Percentiles rank a stretch among this genome's conserved stretches.
phyloP scores from a whole-genome alignment of 2,797 vertebrate genomes.

The Gephyroberyx darwinii region DNA sequence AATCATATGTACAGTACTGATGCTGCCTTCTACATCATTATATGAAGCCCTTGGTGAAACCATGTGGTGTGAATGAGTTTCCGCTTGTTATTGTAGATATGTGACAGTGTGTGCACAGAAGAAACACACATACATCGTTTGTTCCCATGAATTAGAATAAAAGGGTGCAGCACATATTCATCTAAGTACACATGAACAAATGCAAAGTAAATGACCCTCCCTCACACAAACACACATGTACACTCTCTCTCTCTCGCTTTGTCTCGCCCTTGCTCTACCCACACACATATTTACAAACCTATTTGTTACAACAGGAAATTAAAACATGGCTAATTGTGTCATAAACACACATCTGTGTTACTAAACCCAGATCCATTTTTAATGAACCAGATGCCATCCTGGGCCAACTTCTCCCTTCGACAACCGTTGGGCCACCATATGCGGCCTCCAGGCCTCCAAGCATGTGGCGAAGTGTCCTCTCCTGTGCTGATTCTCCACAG shows the following conservation, averaged over 20 bases:
- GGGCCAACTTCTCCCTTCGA: constrained; percentile 39
- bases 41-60: constrained; percentile 19
- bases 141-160: not conserved
- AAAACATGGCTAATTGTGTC: constrained; percentile 68
- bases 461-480: constrained; percentile 6
- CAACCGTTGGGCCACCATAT: constrained; percentile 4
- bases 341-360: constrained; percentile 68
- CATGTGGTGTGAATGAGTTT: constrained; percentile 1
- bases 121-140: constrained; percentile 1
- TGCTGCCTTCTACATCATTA: constrained; percentile 4
- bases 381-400: constrained; percentile 63
- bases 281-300: constrained; percentile 19
- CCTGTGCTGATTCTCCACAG: not conserved
- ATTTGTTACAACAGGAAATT: constrained; percentile 61
- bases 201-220: not conserved
- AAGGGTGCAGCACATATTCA: not conserved
- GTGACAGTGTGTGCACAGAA: constrained; percentile 9
- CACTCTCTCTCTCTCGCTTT: not conserved
- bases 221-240: constrained; percentile 9
- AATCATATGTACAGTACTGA: constrained; percentile 3
- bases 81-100: constrained; percentile 16
- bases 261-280: not conserved
- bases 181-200: not conserved
- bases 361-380: constrained; percentile 61
- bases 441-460: constrained; percentile 6